phyloP scores from a whole-genome alignment of 92 coral and sea anemone genomes.

The Umimayanthus kanabou region DNA sequence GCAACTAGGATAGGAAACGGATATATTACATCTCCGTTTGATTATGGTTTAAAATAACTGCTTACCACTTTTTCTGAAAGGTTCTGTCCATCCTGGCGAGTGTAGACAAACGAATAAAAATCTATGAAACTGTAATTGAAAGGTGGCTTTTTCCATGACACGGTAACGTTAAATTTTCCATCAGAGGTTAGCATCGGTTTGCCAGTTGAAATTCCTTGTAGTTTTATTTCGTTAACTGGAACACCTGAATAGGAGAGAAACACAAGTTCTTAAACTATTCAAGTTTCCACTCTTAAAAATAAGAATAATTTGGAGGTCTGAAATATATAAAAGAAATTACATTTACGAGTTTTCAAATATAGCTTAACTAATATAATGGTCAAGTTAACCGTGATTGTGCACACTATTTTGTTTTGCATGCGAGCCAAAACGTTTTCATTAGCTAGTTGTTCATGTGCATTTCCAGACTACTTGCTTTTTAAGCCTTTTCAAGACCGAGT shows the following conservation, averaged over 20 bases:
- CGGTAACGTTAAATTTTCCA: conserved; percentile 7
- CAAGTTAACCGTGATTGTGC: too few relatives aligned
- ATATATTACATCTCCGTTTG: too few relatives aligned
- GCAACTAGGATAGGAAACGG: too few relatives aligned
- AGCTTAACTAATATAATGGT: too few relatives aligned
- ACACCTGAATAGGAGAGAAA: conserved; percentile 3
- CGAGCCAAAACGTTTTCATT: too few relatives aligned
- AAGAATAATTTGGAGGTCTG: background rate
- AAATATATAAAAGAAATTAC: too few relatives aligned
- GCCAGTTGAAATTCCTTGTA: background rate
- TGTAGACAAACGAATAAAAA: conserved; percentile 13
- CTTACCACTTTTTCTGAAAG: conserved; percentile 18
- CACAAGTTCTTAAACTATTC: too few relatives aligned
- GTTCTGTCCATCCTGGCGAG: conserved; percentile 10
- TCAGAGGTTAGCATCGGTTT: background rate
- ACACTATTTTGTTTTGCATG: too few relatives aligned
- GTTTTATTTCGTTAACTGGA: background rate
- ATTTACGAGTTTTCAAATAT: too few relatives aligned
- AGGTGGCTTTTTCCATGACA: conserved; percentile 2
- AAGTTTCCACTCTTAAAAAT: background rate
- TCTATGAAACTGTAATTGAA: conserved; percentile 27
- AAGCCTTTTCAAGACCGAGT: too few relatives aligned
- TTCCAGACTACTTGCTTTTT: too few relatives aligned
- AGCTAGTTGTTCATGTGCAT: too few relatives aligned
- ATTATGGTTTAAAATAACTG: background rate